Base-by-base conservation (phyloP, 2,888 invertebrate genomes). In the Diadromus collaris region DNA sequence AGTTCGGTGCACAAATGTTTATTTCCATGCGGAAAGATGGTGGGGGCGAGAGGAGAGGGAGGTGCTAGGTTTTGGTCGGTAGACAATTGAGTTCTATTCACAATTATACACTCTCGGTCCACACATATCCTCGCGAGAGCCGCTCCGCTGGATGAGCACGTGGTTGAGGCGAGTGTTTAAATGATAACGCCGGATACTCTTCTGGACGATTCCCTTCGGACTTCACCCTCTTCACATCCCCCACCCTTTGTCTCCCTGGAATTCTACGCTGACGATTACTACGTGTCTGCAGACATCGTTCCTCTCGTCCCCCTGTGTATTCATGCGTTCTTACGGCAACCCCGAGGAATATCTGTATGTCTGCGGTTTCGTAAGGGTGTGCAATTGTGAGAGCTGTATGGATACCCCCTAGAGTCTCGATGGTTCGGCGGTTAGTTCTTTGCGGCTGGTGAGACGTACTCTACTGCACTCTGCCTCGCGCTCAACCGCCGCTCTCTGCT, bases 71-170 rank as follows among this genome's bases (percentile, higher is more conserved):
- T 13, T 38, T 13, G 13, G 2, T 13, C 13, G 73, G 80, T 61
- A 65, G 81, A 86, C 83, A 81, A 85, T 85, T 86, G 85, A 80
- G 85, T 86, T 85, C 85, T 80, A 80, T 83, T 84, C 81, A 82
- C 74, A 56, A 19, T 60, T 21, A 29, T 13, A 38, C 3, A 38
- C 24, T 65, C 41, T 16, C 48, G 34, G 29, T 58, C 32, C 79
- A 71, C 81, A 73, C 82, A 77, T 73, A 80, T 82, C 79, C 70
- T 70, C 29, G 71, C 54, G 13, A 44, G 29, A 7, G 32, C 32
- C 16, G 41, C 32, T 16, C 29, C 44, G 29, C n/a, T 7, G 27
- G 68, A 32, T 16, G 56, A 13, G 44, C 32, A 29, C 27, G 41
- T 44, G 32, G 9, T 27, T 58, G 21, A 7, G 29, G 21, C 29